Evolutionary conservation across 2,113 vertebrate genomes (phyloP), one percentile per base, ranked within the genome.

Genomic region (Coturnix japonica): DNA sequence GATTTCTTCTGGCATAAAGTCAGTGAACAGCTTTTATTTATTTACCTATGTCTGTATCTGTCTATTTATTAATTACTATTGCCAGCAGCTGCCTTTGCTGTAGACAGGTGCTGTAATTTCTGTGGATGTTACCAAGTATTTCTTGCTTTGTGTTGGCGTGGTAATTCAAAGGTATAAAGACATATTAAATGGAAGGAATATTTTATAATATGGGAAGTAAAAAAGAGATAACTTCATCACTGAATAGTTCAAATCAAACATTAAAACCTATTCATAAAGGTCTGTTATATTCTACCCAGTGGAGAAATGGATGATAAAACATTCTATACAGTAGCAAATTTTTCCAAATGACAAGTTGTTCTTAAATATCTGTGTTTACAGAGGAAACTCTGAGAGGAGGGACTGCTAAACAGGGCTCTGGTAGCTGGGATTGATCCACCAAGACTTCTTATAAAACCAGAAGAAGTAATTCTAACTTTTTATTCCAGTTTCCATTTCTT

Each of bases 1-100:
- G 25, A 77, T 67, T 93, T 87, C 61, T 93, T 60, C 59, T 91
- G 56, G 78, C 75, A 77, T 65, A 82, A 76, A 85, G 54, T n/a
- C 46, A 85, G 37, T 73, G 51, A 94, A 74, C 78, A 91, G 89
- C 78, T 89, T 94, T 73, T 89, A 70, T 93, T 91, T 91, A 84
- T 70, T 93, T 91, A 66, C 8, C 1, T 57, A 22, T 59, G 33
- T 70, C 41, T 63, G 35, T 81, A 69, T 75, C 47, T 91, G 30
- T 79, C 89, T 85, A 6, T 86, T 77, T 85, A 30, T 83, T 88
- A 69, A 30, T 83, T 88, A 69, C 11, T n/a, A 44, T 21, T 69
- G 51, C 64, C 56, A 91, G 46, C 81, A 91, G 71, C 86, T 91
- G 33, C 43, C 37, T 43, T 80, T 18, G 79, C 78, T 66, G 51